Evolutionary conservation across 1,140 invertebrate species (phyloP), one percentile per base, ranked within the genome.

Genomic region (Drosophila nebulosa): DNA sequence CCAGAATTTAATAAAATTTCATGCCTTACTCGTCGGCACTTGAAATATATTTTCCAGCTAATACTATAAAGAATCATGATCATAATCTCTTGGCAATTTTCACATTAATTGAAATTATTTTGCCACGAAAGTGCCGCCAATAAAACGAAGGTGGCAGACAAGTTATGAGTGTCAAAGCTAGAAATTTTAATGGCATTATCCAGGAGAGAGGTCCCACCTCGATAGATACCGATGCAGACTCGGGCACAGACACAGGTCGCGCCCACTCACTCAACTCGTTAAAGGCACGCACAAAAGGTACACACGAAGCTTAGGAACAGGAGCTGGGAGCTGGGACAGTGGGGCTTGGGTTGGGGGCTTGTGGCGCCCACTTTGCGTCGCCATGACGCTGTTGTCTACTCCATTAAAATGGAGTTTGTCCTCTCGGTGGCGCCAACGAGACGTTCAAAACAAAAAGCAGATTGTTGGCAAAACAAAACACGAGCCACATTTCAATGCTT

Each of bases 381-480:
- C 80, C 81, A 80, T 60, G 65, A 61, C 53, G 72, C 56, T 73
- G 67, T 65, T 78, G 80, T 80, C 77, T 86, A 74, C 64, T 78
- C 81, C 70, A 85, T 85, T 85, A 85, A 85, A 85, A 78, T 68
- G 78, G 68, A 70, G 74, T 69, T 55, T 74, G 70, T 55, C 50
- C 70, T 57, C 52, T 59, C 62, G 81, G 81, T 67, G 81, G 81
- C 81, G 81, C 81, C 81, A 80, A 74, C 74, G 81, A 86, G 81
- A 86, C 81, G 78, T 56, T 77, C 78, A 86, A 85, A 85, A 85
- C 84, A 85, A 85, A 85, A 85, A 85, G 81, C 81, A 85, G 81
- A 86, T 86, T 85, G 81, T 81, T 80, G 53, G 56, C 81, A 85
- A 27, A 80, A 86, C 81, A 85, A 86, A 86, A 85, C 81, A 85